Evolutionary conservation across 2,113 vertebrate species (phyloP), one percentile per base, ranked within the genome.

Genomic region (Labrus mixtus): DNA sequence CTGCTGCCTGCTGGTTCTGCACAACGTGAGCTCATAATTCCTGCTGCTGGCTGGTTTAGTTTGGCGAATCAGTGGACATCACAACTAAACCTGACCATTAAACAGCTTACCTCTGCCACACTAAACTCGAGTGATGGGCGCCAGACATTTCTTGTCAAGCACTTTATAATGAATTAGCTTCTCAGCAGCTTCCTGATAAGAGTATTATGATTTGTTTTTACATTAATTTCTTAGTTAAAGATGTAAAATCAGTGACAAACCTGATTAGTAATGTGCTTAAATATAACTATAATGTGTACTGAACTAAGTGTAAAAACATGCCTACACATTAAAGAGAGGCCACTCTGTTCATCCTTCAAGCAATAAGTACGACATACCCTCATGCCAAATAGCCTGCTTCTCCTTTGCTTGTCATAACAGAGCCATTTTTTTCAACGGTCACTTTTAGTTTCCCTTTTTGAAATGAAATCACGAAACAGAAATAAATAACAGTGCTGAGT

Each of bases 1-100:
- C 46, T 74, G 55, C 60, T 68, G 50, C 57, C 13, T 20, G 45
- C 63, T 54, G 43, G 54, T 67, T 68, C 67, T 58, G 64, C 3
- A 6, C 68, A 68, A 68, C 41, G 20, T 50, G 33, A 10, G 64
- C 56, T 82, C 65, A 72, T 89, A 82, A 86, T 80, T 75, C 61
- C 69, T 82, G 72, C 69, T 82, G 75, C 17, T 63, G 77, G 68
- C 67, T 73, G 43, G 20, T 76, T 76, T 20, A 48, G 16, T 17
- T 72, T 56, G 25, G 46, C 61, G 51, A 59, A 29, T 76, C 82
- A 53, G 1, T n/a, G 29, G n/a, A 22, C 25, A 50, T 33, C 60
- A 57, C 53, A 68, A 74, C 23, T 36, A 76, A 58, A 70, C 33
- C 12, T 0, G 57, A 81, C 41, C 60, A 33, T 11, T 51, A 56